These are phyloP conservation scores for Zoroaster sp. DNA, from an alignment of 53 echinoderm and acorn worm species.

Conservation along the genomic window DNA sequence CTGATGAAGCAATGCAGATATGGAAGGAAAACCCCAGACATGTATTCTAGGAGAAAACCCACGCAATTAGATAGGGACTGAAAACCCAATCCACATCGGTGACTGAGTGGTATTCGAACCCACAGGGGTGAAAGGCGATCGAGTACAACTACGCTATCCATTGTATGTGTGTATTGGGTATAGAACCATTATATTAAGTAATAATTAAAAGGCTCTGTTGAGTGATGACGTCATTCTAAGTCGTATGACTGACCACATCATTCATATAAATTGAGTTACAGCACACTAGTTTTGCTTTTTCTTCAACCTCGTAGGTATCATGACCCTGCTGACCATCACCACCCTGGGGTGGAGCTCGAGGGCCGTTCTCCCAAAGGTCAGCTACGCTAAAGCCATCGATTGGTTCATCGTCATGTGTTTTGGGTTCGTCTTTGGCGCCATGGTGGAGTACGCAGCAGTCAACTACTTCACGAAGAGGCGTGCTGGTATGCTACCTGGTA, in stretches of 20 bases:
- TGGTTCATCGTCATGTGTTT: slow-evolving; percentile 93
- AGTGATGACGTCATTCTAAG: too few species aligned
- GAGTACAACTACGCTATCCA: background rate
- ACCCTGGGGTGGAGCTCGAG: slow-evolving; percentile 88
- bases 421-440: slow-evolving; percentile 80
- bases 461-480: slow-evolving; percentile 96
- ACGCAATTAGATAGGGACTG: too few species aligned
- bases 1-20: too few species aligned
- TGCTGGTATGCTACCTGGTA: slow-evolving; percentile 88
- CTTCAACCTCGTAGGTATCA: slow-evolving; percentile 71
- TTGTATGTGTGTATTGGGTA: too few species aligned
- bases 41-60: too few species aligned
- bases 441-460: slow-evolving; percentile 91
- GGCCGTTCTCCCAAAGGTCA: slow-evolving; percentile 88
- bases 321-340: slow-evolving; percentile 93
- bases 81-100: too few species aligned
- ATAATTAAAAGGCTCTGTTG: too few species aligned
- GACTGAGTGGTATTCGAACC: too few species aligned
- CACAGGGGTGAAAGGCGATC: background rate
- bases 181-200: too few species aligned
- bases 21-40: too few species aligned
- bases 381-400: slow-evolving; percentile 94
- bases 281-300: background rate
- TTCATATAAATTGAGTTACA: too few species aligned
- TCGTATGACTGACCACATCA: too few species aligned